Percentiles rank a stretch among this genome's conserved stretches.
phyloP scores from a whole-genome alignment of 2,888 invertebrate genomes.

The Prenolepis imparis region DNA sequence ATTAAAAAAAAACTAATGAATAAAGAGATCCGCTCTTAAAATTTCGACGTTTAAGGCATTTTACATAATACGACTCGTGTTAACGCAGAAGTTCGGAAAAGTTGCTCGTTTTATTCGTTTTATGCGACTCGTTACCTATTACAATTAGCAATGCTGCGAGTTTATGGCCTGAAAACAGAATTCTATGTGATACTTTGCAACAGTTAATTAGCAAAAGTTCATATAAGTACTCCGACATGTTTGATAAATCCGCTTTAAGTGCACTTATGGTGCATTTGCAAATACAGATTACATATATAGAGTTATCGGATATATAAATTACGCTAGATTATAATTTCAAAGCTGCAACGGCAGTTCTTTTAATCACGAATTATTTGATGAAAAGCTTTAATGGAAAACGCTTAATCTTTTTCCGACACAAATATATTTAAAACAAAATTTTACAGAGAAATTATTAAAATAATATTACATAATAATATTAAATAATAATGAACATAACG shows the following conservation, averaged over 20 bases:
- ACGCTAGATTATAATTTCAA: neutral
- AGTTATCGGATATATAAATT: neutral
- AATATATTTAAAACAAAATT: constrained; percentile 7
- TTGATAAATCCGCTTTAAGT: neutral
- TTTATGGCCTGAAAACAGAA: constrained; percentile 40
- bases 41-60: neutral
- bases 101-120: constrained; percentile 55
- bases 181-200: constrained; percentile 60
- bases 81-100: constrained; percentile 19
- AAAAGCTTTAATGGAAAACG: neutral
- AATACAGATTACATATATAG: neutral
- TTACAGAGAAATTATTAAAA: neutral
- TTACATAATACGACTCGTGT: constrained; percentile 10
- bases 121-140: constrained; percentile 66
- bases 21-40: neutral
- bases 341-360: neutral
- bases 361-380: neutral
- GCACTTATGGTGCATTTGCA: neutral
- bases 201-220: constrained; percentile 58
- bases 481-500: neutral
- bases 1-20: neutral
- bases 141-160: constrained; percentile 56
- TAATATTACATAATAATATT: neutral
- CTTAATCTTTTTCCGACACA: neutral
- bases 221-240: neutral